A percentile compares a stretch with the other conserved stretches of the same genome.
phyloP scores from a whole-genome alignment of 1,140 invertebrate species.

The Musca domestica region DNA sequence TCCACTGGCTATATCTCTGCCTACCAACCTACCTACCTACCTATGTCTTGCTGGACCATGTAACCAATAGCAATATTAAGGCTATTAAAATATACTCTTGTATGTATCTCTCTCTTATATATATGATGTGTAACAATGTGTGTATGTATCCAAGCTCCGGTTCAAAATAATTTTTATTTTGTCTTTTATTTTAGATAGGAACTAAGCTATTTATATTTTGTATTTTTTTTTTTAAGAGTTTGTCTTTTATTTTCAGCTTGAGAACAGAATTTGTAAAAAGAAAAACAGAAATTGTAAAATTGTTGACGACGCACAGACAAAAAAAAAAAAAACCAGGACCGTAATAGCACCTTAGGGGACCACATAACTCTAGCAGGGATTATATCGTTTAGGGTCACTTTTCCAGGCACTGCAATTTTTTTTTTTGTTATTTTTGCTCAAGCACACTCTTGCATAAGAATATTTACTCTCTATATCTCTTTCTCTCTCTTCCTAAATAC shows the following conservation, averaged over 20 bases:
- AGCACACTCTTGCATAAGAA: conserved; percentile 1
- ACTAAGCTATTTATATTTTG: conserved; percentile 25
- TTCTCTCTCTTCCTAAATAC: background rate
- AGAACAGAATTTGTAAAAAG: conserved; percentile 27
- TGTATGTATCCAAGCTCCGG: too few relatives aligned
- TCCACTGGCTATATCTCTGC: too few relatives aligned
- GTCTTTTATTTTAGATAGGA: too few relatives aligned
- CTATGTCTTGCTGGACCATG: too few relatives aligned
- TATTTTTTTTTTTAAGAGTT: conserved; percentile 33
- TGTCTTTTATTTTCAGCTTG: conserved; percentile 38
- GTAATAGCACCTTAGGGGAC: conserved; percentile 17
- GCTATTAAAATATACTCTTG: too few relatives aligned
- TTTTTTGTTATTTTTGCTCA: background rate
- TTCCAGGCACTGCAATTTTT: conserved; percentile 7
- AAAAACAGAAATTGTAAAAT: background rate
- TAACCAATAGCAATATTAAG: too few relatives aligned
- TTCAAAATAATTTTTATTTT: too few relatives aligned
- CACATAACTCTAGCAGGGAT: background rate
- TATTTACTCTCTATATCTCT: background rate
- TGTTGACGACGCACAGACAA: background rate
- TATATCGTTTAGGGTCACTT: background rate
- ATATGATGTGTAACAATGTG: too few relatives aligned
- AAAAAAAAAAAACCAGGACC: conserved; percentile 8
- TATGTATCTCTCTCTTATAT: too few relatives aligned
- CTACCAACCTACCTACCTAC: too few relatives aligned